Percentiles rank a stretch among this genome's conserved stretches.
These are phyloP conservation scores for Probosciger aterrimus DNA, from an alignment of 2,113 vertebrate genomes.

Conservation along the genomic window DNA sequence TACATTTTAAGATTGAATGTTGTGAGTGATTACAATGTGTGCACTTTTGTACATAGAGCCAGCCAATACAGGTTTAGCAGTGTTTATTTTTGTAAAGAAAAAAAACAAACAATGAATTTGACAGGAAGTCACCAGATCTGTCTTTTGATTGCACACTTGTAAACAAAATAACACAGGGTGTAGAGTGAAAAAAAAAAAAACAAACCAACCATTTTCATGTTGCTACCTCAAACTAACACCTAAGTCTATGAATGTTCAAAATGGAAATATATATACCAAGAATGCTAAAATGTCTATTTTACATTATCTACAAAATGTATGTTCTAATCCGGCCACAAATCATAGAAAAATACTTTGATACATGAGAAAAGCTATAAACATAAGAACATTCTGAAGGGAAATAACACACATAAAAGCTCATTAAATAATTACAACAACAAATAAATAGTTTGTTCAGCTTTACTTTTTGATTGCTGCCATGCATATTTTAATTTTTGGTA, in stretches of 20 bases:
- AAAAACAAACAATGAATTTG: constrained; percentile 10
- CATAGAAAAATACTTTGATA: constrained; percentile 75
- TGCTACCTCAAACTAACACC: constrained; percentile 49
- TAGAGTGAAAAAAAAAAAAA: constrained; percentile 39
- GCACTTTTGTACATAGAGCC: constrained; percentile 3
- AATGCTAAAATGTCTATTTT: constrained; percentile 81
- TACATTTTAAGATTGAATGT: not conserved
- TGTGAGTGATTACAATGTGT: not conserved
- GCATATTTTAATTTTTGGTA: constrained; percentile 70
- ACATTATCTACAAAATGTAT: constrained; percentile 86
- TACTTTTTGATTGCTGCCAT: constrained; percentile 74
- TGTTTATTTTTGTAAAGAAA: constrained; percentile 73
- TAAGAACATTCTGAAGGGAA: constrained; percentile 66
- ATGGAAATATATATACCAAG: constrained; percentile 63
- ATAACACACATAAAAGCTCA: constrained; percentile 74
- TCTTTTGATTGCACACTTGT: constrained; percentile 67
- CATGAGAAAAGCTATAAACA: constrained; percentile 69
- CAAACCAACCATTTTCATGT: not conserved
- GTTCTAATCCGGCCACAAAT: constrained; percentile 76
- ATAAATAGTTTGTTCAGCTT: constrained; percentile 82
- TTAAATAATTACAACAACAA: constrained; percentile 83
- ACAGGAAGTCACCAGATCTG: constrained; percentile 34
- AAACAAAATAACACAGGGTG: constrained; percentile 59
- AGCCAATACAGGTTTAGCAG: constrained; percentile 13
- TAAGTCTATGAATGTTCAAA: constrained; percentile 44